Base-by-base conservation (phyloP, 64 coral and sea anemone species). In the Stichodactyla helianthus region DNA sequence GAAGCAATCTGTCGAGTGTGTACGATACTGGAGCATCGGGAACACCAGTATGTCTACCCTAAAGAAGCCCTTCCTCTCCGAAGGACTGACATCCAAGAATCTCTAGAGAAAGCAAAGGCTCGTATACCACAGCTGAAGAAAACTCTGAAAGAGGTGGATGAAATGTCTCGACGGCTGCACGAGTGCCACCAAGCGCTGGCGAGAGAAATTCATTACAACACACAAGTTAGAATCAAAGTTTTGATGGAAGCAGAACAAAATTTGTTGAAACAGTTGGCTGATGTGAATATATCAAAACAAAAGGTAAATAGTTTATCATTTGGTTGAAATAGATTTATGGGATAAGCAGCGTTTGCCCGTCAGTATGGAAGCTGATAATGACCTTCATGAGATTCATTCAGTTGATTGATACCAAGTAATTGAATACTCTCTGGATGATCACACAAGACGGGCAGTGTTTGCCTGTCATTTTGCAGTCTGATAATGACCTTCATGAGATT, bases 1-100 rank as follows among this genome's bases (percentile, higher is more conserved):
- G 93, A 94, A 68, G 91, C 97, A 10, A 94, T 99, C 14, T 99
- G 97, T 57, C 88, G 97, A 56, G 97, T 99, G 5, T 99, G 97
- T 26, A 99, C 97, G 1, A 99, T 99, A 25, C 58, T 99, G 16
- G 97, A 99, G 78, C 97, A 99, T 31, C 85, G 97, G 3, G 97
- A 99, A 68, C 97, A 99, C 63, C 90, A 94, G 54, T 98, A 92
- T 77, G 92, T 94, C 10, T 94, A 85, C 61, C 89, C 93, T 0
- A 96, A 93, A 71, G 94, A 96, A 9, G 94, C 94, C 7, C 56
- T 96, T 15, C 94, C 94, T 2, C 77, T 68, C 59, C 89, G 91
- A 81, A 74, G 92, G 51, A 89, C 86, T 12, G 91, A 90, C 50
- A 96, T 96, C 51, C 74, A 61, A 17, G 94, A 93, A 10, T 85